Evolutionary conservation across 2,113 vertebrate genomes (phyloP).

Genomic region (Paralichthys olivaceus): DNA sequence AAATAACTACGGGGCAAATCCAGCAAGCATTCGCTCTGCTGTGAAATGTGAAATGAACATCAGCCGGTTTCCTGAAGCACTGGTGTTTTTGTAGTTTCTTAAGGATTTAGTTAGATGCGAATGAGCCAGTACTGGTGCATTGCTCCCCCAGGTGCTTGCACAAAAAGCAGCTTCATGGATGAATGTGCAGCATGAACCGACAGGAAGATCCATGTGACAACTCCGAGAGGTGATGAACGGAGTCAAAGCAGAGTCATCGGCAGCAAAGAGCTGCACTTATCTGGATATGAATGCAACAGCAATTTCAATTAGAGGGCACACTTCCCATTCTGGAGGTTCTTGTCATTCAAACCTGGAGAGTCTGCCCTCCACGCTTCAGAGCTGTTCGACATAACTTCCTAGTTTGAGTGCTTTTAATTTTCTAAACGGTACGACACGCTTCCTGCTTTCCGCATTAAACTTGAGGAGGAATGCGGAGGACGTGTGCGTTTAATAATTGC

Average conservation of each 20-base stretch:
- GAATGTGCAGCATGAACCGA: slow-evolving; percentile 35
- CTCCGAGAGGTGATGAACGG: slow-evolving; percentile 42
- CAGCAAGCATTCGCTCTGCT: neutral
- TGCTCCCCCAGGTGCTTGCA: slow-evolving; percentile 62
- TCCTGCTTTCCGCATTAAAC: slow-evolving; percentile 46
- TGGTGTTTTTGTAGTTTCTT: slow-evolving; percentile 8
- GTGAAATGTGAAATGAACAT: neutral
- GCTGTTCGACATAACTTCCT: slow-evolving; percentile 34
- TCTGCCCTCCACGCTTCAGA: slow-evolving; percentile 41
- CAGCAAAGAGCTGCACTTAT: slow-evolving; percentile 34
- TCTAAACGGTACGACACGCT: slow-evolving; percentile 6
- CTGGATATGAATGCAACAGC: slow-evolving; percentile 38
- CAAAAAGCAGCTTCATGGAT: slow-evolving; percentile 50
- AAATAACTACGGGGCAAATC: slow-evolving; percentile 14
- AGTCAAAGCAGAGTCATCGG: slow-evolving; percentile 33
- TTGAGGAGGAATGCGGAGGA: slow-evolving; percentile 41
- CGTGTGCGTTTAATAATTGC: slow-evolving; percentile 20
- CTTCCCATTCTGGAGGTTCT: slow-evolving; percentile 40
- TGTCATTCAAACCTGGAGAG: slow-evolving; percentile 40
- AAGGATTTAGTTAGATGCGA: neutral
- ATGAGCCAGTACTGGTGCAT: slow-evolving; percentile 1
- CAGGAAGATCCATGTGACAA: slow-evolving; percentile 34
- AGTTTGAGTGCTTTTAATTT: slow-evolving; percentile 35
- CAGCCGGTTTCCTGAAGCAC: slow-evolving; percentile 12
- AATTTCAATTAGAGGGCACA: slow-evolving; percentile 39